Evolutionary conservation across 1,140 invertebrate species (phyloP), one percentile per base, ranked within the genome.

Genomic region (Harlomillsia oculata): DNA sequence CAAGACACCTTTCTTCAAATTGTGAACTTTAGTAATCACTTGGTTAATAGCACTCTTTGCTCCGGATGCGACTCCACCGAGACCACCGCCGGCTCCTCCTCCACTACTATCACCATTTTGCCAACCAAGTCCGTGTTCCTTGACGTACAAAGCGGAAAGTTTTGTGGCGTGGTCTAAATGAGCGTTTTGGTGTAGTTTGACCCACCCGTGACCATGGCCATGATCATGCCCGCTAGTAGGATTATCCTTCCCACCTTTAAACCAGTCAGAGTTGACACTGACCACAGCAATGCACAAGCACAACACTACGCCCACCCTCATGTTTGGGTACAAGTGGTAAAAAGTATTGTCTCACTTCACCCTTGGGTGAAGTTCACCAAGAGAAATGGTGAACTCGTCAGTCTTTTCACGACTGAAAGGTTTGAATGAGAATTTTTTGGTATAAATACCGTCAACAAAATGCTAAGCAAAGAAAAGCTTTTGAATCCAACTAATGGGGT

Each of bases 131-230:
- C 49, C 40, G 16, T 58, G 56, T 25, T 39, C 44, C 30, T 52
- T 43, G 21, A 58, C 56, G 16, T 58, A 58, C n/a, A 32, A 40
- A 21, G 48, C 56, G 46, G 48, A 52, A 13, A 58, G 36, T 16
- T 58, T 37, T 1, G 25, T 26, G 26, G 48, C 53, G 16, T 44
- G 26, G 5, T 45, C 56, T 30, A 52, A 49, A 39, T 58, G 56
- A 8, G 26, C 16, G 1, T 30, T 36, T 1, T 28, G 20, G 29
- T 58, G 56, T 1, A 58, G 29, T 32, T 52, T 45, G 9, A 43
- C 18, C 54, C 54, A 56, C 2, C 56, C 56, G 21, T 58, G 56
- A 13, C 50, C 56, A 30, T 58, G 54, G 11, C 46, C 45, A 30
- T 26, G 34, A n/a, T 50, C 48, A 23, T 25, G 18, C 48, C 48